Base-by-base conservation (phyloP, 2,888 invertebrate species). In the Phortica magna region DNA sequence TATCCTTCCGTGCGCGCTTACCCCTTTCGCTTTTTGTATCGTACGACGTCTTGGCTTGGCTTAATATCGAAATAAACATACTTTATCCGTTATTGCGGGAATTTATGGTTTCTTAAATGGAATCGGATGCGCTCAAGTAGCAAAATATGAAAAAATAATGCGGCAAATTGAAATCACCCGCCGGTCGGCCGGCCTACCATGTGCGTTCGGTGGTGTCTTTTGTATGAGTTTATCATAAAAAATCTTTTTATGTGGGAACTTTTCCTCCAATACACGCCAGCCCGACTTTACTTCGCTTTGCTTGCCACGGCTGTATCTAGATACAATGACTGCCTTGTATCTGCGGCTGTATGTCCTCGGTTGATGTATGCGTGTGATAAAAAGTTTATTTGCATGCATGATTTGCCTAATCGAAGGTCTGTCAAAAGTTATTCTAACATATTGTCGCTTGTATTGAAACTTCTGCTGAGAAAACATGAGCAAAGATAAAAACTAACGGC, bases 1-100 rank as follows among this genome's bases (percentile, higher is more conserved):
- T 41, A 39, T 64, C 31, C 39, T 61, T 61, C 12, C 7, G 39
- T 42, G 41, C 14, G 14, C 42, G 55, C 53, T 53, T 61, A 39
- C 14, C 65, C 64, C 53, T 74, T 61, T 4, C 10, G 53, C 53
- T 79, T 79, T 76, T 79, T 75, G 53, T 65, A 78, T 79, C 74
- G 77, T 78, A 41, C 19, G 7, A 1, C 22, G 22, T 61, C 10
- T 22, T 12, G 61, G 10, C 61, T 61, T 83, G 82, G 87, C 87
- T 79, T 87, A 88, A 86, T 88, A 88, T 83, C 80, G 83, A 83
- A 85, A 87, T 88, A 85, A 88, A 87, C 88, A 88, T 85, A 87
- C 88, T 88, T 88, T 84, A 85, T 87, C 82, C 88, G 85, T 85
- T 86, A 83, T 83, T 85, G 86, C 84, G 82, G 83, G 80, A 86